A percentile compares a stretch with the other conserved stretches of the same genome.
These are phyloP conservation scores for Colossoma macropomum DNA, from an alignment of 2,113 vertebrate species.

Conservation along the genomic window DNA sequence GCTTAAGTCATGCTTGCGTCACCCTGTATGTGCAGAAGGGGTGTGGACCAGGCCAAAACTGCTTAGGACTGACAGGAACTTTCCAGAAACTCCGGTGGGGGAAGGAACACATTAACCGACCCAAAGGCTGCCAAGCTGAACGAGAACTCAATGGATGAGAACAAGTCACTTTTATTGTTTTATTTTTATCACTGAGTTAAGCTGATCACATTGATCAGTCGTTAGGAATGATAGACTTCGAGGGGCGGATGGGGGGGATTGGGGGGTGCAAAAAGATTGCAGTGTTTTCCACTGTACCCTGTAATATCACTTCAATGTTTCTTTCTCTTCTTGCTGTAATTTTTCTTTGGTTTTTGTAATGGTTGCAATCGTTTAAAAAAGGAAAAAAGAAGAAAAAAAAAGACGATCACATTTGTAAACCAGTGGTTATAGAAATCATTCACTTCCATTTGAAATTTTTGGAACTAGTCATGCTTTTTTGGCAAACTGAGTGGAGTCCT, in stretches of 20 bases:
- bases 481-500: constrained; percentile 85
- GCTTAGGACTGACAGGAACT: constrained; percentile 26
- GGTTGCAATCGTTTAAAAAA: constrained; percentile 84
- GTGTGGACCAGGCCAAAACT: constrained; percentile 10
- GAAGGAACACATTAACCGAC: constrained; percentile 51
- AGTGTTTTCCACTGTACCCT: constrained; percentile 97
- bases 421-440: constrained; percentile 92
- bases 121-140: constrained; percentile 90
- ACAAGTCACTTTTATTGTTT: constrained; percentile 78
- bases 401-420: constrained; percentile 86
- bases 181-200: constrained; percentile 84
- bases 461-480: constrained; percentile 88
- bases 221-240: constrained; percentile 85
- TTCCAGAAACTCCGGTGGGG: constrained; percentile 85
- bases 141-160: constrained; percentile 85
- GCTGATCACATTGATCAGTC: constrained; percentile 99
- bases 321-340: constrained; percentile 81
- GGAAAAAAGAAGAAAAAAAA: neutral
- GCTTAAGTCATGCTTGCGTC: constrained; percentile 9
- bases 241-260: constrained; percentile 46
- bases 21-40: constrained; percentile 8
- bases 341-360: constrained; percentile 73
- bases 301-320: constrained; percentile 90
- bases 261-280: constrained; percentile 74
- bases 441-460: constrained; percentile 88